These are phyloP conservation scores for Chrysemys picta DNA, from an alignment of 2,113 vertebrate species.

Conservation along the genomic window DNA sequence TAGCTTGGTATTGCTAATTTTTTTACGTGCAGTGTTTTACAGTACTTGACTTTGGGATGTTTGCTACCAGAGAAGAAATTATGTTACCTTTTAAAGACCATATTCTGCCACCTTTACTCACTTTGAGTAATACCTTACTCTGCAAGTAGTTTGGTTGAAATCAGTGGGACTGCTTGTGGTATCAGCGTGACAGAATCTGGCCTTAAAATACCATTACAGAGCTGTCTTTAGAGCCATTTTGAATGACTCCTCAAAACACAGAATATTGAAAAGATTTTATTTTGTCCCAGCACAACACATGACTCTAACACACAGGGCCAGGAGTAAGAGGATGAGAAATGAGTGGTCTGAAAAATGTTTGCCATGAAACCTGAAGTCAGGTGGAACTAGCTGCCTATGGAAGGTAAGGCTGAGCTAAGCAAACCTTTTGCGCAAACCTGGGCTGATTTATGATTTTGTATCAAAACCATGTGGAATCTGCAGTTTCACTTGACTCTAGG, in stretches of 20 bases:
- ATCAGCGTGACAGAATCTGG: neutral
- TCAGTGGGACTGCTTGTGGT: neutral
- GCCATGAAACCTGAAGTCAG: neutral
- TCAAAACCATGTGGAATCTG: neutral
- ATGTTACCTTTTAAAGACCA: neutral
- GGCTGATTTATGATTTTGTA: slow-evolving; percentile 2
- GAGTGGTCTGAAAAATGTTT: neutral
- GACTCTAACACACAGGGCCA: neutral
- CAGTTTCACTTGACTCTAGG: neutral
- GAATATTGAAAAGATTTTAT: neutral
- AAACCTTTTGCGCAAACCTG: slow-evolving; percentile 7
- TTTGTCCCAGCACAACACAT: neutral
- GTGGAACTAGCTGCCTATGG: neutral
- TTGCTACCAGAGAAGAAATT: slow-evolving; percentile 41
- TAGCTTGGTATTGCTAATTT: slow-evolving; percentile 51
- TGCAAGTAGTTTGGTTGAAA: neutral
- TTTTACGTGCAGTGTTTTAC: slow-evolving; percentile 31
- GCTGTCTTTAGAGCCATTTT: neutral
- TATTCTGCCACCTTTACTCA: neutral
- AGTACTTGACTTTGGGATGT: slow-evolving; percentile 49
- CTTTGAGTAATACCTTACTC: neutral
- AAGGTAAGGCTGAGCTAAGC: neutral
- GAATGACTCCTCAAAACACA: neutral
- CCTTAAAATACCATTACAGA: neutral
- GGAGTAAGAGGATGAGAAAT: slow-evolving; percentile 3